Evolutionary conservation across 2,113 vertebrate species (phyloP).

Genomic region (Morone saxatilis): DNA sequence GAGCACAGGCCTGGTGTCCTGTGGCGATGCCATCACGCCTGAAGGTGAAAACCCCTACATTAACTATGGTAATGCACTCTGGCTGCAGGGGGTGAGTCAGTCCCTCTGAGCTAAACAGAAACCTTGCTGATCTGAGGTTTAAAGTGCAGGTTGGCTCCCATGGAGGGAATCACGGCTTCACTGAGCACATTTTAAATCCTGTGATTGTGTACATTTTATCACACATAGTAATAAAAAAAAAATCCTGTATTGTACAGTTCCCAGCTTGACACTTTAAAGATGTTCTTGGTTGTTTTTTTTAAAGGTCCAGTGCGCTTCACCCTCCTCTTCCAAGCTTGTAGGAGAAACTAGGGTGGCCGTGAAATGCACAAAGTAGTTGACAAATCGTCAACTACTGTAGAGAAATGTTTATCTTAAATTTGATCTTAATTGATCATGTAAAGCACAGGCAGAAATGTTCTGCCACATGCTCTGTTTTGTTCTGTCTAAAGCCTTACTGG

Average conservation of each 20-base stretch:
- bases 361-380: neutral
- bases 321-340: no score
- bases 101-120: slow-evolving; percentile 39
- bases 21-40: slow-evolving; percentile 27
- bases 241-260: neutral
- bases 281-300: neutral
- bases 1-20: slow-evolving; percentile 9
- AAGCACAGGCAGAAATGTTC: neutral
- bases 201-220: neutral
- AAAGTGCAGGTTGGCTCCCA: slow-evolving; percentile 16
- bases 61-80: slow-evolving; percentile 32
- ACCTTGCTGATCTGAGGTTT: slow-evolving; percentile 19
- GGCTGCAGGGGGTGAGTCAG: slow-evolving; percentile 20
- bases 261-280: neutral
- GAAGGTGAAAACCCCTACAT: slow-evolving; percentile 35
- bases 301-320: no score
- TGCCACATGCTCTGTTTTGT: slow-evolving; percentile 13
- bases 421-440: neutral
- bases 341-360: no score
- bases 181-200: neutral
- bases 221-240: neutral
- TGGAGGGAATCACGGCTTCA: slow-evolving; percentile 1
- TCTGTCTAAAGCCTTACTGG: neutral
- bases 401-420: neutral
- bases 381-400: neutral